Evolutionary conservation across 2,888 invertebrate species (phyloP).

Genomic region (Meliscaeva auricollis): DNA sequence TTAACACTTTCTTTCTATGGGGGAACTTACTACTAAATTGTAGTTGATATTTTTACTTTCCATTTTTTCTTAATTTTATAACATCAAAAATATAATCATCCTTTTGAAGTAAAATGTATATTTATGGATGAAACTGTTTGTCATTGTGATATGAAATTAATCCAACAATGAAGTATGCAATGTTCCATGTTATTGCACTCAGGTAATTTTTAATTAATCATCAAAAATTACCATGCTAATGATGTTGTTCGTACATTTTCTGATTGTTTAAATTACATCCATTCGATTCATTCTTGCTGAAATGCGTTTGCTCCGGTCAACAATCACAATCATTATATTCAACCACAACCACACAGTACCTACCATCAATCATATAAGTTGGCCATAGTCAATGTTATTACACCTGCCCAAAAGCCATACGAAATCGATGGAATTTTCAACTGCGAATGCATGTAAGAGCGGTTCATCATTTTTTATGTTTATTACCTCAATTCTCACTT

Average conservation of each 20-base stretch:
- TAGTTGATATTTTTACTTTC: too few species aligned
- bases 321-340: conserved; percentile 22
- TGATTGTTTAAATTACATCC: background rate
- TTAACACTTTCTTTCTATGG: too few species aligned
- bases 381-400: conserved; percentile 11
- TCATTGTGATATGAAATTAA: background rate
- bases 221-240: conserved; percentile 28
- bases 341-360: conserved; percentile 33
- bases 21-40: too few species aligned
- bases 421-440: conserved; percentile 10
- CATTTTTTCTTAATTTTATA: too few species aligned
- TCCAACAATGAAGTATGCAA: background rate
- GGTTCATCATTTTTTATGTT: conserved; percentile 68
- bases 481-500: conserved; percentile 68
- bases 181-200: background rate
- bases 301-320: background rate
- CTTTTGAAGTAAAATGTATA: too few species aligned
- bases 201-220: conserved; percentile 19
- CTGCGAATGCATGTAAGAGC: background rate
- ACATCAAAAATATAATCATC: too few species aligned
- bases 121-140: background rate
- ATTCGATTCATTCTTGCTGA: background rate
- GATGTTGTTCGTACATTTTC: background rate
- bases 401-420: conserved; percentile 4
- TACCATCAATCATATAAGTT: conserved; percentile 61